Conservation (phyloP, 2,888 invertebrate genomes). For the Drosophila subsilvestris region DNA sequence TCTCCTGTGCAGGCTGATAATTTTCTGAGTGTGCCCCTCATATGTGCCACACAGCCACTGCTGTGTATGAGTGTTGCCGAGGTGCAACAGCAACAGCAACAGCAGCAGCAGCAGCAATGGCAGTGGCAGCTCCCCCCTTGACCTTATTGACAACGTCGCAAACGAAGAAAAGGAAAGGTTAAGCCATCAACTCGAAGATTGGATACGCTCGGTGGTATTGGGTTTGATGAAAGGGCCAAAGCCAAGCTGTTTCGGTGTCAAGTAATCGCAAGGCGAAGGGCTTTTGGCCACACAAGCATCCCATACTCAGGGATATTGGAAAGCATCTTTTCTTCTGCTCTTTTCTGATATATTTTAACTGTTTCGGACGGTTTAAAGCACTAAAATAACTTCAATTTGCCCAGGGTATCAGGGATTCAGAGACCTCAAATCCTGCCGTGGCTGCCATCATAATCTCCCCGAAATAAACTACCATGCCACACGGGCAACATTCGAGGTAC, state of each 20-base stretch:
- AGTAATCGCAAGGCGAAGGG: no score
- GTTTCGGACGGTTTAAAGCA: no score
- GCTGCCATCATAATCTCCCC: conserved; percentile 50
- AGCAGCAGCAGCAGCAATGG: conserved; percentile 19
- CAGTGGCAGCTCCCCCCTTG: conserved; percentile 24
- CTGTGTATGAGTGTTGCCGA: conserved; percentile 38
- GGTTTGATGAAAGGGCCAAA: neutral
- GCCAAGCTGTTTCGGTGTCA: no score
- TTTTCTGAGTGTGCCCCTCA: conserved; percentile 57
- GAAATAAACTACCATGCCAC: conserved; percentile 21
- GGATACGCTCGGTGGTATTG: conserved; percentile 27
- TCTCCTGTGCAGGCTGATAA: conserved; percentile 57
- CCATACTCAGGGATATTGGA: no score
- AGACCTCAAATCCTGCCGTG: conserved; percentile 28
- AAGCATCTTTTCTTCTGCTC: no score
- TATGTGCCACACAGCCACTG: conserved; percentile 33
- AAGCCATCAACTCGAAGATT: conserved; percentile 32
- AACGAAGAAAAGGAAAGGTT: conserved; percentile 20
- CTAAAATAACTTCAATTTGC: no score
- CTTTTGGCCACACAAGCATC: no score
- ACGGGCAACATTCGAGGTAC: conserved; percentile 17
- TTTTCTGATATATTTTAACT: no score
- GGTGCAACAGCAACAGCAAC: conserved; percentile 27
- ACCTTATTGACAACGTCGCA: conserved; percentile 45
- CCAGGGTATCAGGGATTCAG: conserved; percentile 34